Conservation (phyloP, 2,888 invertebrate genomes). For the Ashinkailepas kermadecensis region DNA sequence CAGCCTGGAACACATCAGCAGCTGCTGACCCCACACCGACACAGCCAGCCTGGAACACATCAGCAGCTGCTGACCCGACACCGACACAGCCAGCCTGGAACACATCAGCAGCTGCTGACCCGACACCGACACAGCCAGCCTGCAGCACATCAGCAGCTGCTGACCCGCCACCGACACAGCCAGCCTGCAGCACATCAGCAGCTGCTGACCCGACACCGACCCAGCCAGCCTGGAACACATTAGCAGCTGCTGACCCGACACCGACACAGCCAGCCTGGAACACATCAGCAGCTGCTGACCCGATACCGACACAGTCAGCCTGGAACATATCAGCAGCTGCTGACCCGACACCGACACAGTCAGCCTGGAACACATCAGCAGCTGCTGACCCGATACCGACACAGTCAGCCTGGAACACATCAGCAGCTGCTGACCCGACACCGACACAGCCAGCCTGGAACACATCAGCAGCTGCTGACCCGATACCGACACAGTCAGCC, state of each 20-base stretch:
- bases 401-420: neutral
- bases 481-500: too few relatives aligned
- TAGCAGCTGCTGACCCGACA: slow-evolving; percentile 65
- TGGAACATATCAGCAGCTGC: slow-evolving; percentile 58
- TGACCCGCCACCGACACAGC: neutral
- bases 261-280: slow-evolving; percentile 59
- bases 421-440: neutral
- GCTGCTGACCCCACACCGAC: neutral
- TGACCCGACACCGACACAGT: slow-evolving; percentile 76
- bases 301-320: neutral
- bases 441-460: neutral
- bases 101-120: slow-evolving; percentile 54
- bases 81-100: slow-evolving; percentile 8
- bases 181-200: neutral
- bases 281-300: neutral
- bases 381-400: neutral
- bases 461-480: too few relatives aligned
- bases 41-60: neutral
- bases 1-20: slow-evolving; percentile 41
- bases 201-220: neutral
- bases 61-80: slow-evolving; percentile 25
- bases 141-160: neutral
- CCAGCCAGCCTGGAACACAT: slow-evolving; percentile 51
- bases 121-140: slow-evolving; percentile 70
- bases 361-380: slow-evolving; percentile 41